These are phyloP conservation scores for Triops cancriformis DNA, from an alignment of 1,140 invertebrate genomes.

Conservation along the genomic window DNA sequence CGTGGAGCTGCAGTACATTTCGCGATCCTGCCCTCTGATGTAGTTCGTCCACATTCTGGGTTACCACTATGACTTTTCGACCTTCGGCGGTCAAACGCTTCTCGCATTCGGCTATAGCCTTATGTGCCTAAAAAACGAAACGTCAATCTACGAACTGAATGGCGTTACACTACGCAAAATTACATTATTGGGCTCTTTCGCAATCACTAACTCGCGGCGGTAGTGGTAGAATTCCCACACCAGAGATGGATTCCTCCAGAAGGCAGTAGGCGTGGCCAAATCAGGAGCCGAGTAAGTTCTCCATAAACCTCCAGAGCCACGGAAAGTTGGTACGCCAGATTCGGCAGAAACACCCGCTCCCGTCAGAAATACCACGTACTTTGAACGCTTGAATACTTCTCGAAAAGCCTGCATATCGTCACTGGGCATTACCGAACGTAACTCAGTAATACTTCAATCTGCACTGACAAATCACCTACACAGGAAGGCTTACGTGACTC, in stretches of 20 bases:
- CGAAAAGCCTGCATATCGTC: conserved; percentile 49
- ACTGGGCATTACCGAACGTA: conserved; percentile 32
- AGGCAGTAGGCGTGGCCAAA: conserved; percentile 58
- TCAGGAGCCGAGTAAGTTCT: conserved; percentile 56
- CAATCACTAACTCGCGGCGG: conserved; percentile 53
- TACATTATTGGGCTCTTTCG: conserved; percentile 57
- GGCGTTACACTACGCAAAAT: conserved; percentile 23
- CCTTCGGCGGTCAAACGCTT: conserved; percentile 48
- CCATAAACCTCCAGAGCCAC: conserved; percentile 69
- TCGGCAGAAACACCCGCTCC: conserved; percentile 72
- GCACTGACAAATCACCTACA: background rate
- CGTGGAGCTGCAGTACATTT: conserved; percentile 82
- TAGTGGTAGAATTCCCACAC: conserved; percentile 77
- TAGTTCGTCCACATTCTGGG: conserved; percentile 88
- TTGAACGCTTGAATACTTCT: conserved; percentile 46
- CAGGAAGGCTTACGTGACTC: background rate
- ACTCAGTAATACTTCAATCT: background rate
- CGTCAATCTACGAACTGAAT: background rate
- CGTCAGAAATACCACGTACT: conserved; percentile 58
- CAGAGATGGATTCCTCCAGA: conserved; percentile 54
- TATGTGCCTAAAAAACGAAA: conserved; percentile 57
- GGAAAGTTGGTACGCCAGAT: conserved; percentile 71
- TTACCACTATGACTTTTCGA: conserved; percentile 61
- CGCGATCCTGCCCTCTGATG: conserved; percentile 72
- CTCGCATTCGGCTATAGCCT: conserved; percentile 69